Percentiles rank a stretch among this genome's conserved stretches.
These are phyloP conservation scores for Puntigrus tetrazona DNA, from an alignment of 2,113 vertebrate genomes.

Conservation along the genomic window DNA sequence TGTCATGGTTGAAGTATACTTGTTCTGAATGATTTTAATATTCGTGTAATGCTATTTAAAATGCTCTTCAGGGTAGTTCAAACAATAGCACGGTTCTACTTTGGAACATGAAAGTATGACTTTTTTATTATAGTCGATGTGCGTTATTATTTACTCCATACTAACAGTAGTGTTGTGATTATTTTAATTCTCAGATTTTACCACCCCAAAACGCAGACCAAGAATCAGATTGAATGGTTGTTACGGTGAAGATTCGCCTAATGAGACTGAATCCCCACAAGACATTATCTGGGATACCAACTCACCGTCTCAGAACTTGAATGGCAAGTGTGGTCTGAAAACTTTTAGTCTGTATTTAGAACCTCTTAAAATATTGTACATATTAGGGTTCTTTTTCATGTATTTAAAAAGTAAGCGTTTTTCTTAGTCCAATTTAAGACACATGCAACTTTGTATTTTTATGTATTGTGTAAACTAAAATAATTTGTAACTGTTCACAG, in stretches of 20 bases:
- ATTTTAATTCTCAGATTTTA: slow-evolving; percentile 58
- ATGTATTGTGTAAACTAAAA: background rate
- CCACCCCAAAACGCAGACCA: slow-evolving; percentile 63
- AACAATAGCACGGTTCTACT: background rate
- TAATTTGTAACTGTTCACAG: slow-evolving; percentile 59
- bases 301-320: slow-evolving; percentile 63
- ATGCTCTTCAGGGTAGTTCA: background rate
- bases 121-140: background rate
- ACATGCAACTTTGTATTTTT: background rate
- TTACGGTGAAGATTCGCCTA: slow-evolving; percentile 66
- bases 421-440: background rate
- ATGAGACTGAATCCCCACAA: slow-evolving; percentile 68
- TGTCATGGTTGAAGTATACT: background rate
- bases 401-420: background rate
- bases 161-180: background rate
- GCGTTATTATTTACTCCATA: background rate
- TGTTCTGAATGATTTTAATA: background rate
- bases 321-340: slow-evolving; percentile 50
- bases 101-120: background rate
- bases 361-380: background rate
- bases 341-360: background rate
- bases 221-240: slow-evolving; percentile 45
- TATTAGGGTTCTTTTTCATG: background rate
- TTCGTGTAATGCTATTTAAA: background rate
- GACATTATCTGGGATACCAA: slow-evolving; percentile 77